A percentile compares a stretch with the other conserved stretches of the same genome.
Evolutionary conservation across 2,888 invertebrate species (phyloP).

Genomic region (Tyria jacobaeae): DNA sequence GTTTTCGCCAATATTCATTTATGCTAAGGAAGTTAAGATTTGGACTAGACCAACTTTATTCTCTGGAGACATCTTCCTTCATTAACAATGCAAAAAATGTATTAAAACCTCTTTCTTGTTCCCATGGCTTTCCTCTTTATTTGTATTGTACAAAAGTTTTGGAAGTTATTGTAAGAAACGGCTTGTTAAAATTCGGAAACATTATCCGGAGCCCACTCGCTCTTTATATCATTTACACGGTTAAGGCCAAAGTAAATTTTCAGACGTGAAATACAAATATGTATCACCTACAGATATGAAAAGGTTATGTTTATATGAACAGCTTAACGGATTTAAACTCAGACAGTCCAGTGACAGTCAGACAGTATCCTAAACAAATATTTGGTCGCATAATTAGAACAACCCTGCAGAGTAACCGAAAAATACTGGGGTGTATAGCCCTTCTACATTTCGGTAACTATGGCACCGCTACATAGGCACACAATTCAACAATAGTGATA

Average conservation of each 20-base stretch:
- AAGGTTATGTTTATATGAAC: neutral
- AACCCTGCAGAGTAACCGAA: neutral
- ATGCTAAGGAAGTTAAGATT: constrained; percentile 46
- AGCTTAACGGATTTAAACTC: neutral
- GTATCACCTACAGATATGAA: neutral
- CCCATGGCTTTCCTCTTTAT: constrained; percentile 23
- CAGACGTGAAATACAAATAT: no score
- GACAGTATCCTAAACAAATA: neutral
- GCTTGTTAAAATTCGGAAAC: constrained; percentile 24
- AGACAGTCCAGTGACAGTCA: no score
- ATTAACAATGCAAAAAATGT: constrained; percentile 48
- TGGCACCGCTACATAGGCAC: no score
- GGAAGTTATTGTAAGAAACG: constrained; percentile 16
- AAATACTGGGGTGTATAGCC: no score
- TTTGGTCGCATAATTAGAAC: neutral
- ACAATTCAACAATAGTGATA: no score
- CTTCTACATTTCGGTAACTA: no score
- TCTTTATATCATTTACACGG: constrained; percentile 17
- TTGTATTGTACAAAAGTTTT: constrained; percentile 36
- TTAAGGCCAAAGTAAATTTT: no score
- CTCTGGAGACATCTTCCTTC: constrained; percentile 37
- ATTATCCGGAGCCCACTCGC: constrained; percentile 9
- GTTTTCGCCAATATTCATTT: constrained; percentile 44
- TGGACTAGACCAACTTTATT: constrained; percentile 25
- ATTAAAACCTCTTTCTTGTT: constrained; percentile 43